A percentile compares a stretch with the other conserved stretches of the same genome.
phyloP scores from a whole-genome alignment of 2,113 vertebrate species.

The Eubucco bourcierii region DNA sequence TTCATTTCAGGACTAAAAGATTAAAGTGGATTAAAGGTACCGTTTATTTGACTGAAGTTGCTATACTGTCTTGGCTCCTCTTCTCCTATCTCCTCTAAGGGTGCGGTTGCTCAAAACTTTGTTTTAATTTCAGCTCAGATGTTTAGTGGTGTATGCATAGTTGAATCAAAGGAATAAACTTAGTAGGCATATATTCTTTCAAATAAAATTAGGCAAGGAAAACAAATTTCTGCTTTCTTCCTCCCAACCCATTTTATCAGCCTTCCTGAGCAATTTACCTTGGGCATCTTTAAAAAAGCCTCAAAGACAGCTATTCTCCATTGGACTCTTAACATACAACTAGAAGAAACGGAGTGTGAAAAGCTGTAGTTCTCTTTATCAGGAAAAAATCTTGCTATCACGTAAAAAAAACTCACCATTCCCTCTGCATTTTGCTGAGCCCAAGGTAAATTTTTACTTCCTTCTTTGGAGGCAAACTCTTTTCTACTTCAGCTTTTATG shows the following conservation, averaged over 20 bases:
- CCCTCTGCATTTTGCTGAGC: slow-evolving; percentile 90
- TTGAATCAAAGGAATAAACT: background rate
- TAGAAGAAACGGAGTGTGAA: background rate
- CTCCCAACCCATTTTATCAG: background rate
- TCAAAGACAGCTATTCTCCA: background rate
- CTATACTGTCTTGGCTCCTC: background rate
- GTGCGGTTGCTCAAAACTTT: background rate
- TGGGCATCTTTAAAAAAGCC: background rate
- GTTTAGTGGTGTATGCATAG: background rate
- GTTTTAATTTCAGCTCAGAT: background rate
- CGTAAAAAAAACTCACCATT: slow-evolving; percentile 79
- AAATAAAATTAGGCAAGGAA: background rate
- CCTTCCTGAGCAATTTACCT: background rate
- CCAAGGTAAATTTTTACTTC: slow-evolving; percentile 92
- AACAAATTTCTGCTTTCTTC: background rate
- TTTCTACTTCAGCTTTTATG: slow-evolving; percentile 91
- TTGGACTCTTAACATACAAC: background rate
- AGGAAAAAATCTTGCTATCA: background rate
- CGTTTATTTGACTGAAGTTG: background rate
- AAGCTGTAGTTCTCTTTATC: background rate
- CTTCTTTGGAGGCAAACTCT: slow-evolving; percentile 89
- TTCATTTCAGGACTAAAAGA: background rate
- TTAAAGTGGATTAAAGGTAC: background rate
- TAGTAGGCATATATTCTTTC: background rate
- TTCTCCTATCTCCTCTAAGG: background rate